Percentiles rank a stretch among this genome's conserved stretches.
Evolutionary conservation across 1,140 invertebrate species (phyloP).

Genomic region (Leptonema lineaticorne): DNA sequence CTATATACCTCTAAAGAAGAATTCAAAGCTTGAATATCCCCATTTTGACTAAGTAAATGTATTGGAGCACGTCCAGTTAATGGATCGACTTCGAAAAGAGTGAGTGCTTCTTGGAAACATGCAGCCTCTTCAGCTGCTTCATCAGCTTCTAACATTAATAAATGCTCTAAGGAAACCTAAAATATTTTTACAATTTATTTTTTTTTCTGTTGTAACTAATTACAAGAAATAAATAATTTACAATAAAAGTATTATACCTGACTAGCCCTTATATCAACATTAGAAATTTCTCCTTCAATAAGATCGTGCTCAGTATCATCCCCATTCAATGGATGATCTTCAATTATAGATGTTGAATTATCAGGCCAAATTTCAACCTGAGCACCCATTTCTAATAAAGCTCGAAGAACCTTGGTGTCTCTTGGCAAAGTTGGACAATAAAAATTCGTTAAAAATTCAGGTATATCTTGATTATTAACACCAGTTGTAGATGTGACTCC

Average conservation of each 20-base stretch:
- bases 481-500: conserved; percentile 19
- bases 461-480: conserved; percentile 46
- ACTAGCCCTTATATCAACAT: conserved; percentile 30
- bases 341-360: conserved; percentile 4
- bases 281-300: conserved; percentile 17
- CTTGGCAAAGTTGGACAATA: conserved; percentile 45
- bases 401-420: conserved; percentile 48
- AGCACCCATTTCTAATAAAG: conserved; percentile 49
- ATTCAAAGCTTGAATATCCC: conserved; percentile 47
- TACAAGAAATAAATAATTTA: conserved; percentile 14
- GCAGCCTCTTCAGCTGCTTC: conserved; percentile 41
- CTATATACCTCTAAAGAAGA: conserved; percentile 49
- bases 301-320: conserved; percentile 11
- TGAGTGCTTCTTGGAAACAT: conserved; percentile 33
- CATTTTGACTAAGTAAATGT: conserved; percentile 47
- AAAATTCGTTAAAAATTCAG: conserved; percentile 47
- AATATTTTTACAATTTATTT: conserved; percentile 15
- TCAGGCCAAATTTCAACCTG: conserved; percentile 31
- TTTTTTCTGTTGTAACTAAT: not conserved
- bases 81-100: conserved; percentile 43
- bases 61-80: conserved; percentile 45
- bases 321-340: conserved; percentile 7
- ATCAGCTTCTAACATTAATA: conserved; percentile 38
- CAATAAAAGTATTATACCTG: conserved; percentile 24
- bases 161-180: conserved; percentile 40